Conservation (phyloP, 1,140 invertebrate genomes). For the Drosophila equinoxialis region DNA sequence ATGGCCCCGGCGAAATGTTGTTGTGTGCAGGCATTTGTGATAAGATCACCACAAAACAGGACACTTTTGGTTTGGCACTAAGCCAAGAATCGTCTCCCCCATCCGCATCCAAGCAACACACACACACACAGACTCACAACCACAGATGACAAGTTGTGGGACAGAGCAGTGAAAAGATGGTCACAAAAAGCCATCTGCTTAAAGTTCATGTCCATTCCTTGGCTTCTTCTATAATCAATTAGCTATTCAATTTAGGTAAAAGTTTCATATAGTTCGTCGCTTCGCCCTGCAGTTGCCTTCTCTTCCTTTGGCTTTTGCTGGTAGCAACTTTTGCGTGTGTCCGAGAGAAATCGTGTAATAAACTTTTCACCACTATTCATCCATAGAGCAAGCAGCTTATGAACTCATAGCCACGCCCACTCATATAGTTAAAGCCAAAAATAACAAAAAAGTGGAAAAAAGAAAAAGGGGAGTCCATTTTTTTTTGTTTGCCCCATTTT, state of each 20-base stretch:
- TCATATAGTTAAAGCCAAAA: neutral
- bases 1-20: slow-evolving; percentile 42
- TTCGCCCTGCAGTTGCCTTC: slow-evolving; percentile 17
- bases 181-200: slow-evolving; percentile 48
- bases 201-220: slow-evolving; percentile 49
- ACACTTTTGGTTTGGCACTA: slow-evolving; percentile 60
- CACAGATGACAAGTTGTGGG: slow-evolving; percentile 49
- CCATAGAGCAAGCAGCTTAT: slow-evolving; percentile 30
- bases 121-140: slow-evolving; percentile 7
- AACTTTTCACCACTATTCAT: slow-evolving; percentile 47
- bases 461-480: slow-evolving; percentile 15
- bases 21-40: slow-evolving; percentile 61
- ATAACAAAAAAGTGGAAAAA: neutral
- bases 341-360: slow-evolving; percentile 55
- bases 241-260: slow-evolving; percentile 68
- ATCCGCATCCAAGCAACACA: neutral
- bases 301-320: slow-evolving; percentile 35
- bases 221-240: slow-evolving; percentile 61
- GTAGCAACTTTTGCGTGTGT: slow-evolving; percentile 61
- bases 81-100: slow-evolving; percentile 41
- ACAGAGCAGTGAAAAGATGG: slow-evolving; percentile 14
- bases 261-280: slow-evolving; percentile 29
- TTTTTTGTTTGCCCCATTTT: slow-evolving; percentile 41
- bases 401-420: slow-evolving; percentile 16
- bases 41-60: slow-evolving; percentile 73